phyloP scores from a whole-genome alignment of 1,140 invertebrate species.

The Cherax destructor region DNA sequence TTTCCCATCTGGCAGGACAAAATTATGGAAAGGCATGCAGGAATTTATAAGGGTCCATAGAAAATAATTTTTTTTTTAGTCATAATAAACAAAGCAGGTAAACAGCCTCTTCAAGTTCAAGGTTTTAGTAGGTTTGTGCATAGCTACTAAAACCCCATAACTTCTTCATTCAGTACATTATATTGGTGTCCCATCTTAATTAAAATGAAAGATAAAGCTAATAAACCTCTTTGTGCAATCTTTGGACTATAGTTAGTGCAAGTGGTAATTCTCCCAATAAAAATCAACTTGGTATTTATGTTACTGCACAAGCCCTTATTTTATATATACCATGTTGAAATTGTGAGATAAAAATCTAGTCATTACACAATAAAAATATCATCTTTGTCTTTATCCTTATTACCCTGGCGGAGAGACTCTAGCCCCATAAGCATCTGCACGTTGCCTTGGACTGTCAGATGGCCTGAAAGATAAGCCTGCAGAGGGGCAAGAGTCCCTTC shows the following conservation, averaged over 20 bases:
- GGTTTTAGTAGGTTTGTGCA: too few relatives aligned
- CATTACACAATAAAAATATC: constrained; percentile 61
- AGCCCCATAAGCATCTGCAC: constrained; percentile 70
- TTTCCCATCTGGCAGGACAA: too few relatives aligned
- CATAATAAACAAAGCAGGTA: too few relatives aligned
- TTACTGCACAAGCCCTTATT: not conserved
- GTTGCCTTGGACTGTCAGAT: constrained; percentile 68
- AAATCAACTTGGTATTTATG: not conserved
- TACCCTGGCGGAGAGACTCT: constrained; percentile 61
- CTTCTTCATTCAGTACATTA: not conserved
- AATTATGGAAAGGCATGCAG: too few relatives aligned
- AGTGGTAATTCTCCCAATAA: not conserved
- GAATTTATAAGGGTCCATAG: too few relatives aligned
- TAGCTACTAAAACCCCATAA: too few relatives aligned
- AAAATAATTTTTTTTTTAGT: too few relatives aligned
- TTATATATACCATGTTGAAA: not conserved
- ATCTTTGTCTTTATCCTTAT: constrained; percentile 44
- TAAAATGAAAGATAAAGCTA: not conserved
- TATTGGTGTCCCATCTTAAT: not conserved
- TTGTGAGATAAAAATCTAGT: not conserved
- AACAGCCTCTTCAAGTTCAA: too few relatives aligned
- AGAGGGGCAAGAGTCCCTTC: constrained; percentile 68
- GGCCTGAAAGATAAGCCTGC: constrained; percentile 71
- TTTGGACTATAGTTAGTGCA: not conserved
- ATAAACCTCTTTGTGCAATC: not conserved